These are phyloP conservation scores for Axea sp. DNA, from an alignment of 2,888 invertebrate species.

Conservation along the genomic window DNA sequence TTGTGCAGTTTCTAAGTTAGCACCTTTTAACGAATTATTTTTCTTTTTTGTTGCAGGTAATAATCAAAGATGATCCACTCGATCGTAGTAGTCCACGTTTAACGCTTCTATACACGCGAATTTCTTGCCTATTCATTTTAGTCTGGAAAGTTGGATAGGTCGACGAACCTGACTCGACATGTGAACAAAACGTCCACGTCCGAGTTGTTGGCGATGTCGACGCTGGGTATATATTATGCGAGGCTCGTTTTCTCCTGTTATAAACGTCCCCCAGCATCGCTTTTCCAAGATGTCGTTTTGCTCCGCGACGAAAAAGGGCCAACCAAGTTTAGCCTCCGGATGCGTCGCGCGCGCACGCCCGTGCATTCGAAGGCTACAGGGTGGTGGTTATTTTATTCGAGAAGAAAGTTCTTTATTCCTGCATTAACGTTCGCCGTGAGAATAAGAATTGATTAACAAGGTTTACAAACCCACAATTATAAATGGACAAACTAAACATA, in stretches of 20 bases:
- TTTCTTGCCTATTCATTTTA: constrained; percentile 57
- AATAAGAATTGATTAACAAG: no score
- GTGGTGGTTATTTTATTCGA: constrained; percentile 20
- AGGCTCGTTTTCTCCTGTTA: constrained; percentile 60
- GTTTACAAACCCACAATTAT: no score
- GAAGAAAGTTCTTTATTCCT: constrained; percentile 2
- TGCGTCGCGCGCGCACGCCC: constrained; percentile 18
- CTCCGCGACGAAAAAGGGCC: constrained; percentile 55
- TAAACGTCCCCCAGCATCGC: constrained; percentile 58
- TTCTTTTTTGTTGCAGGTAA: neutral
- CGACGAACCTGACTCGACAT: constrained; percentile 58
- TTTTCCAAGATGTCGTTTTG: constrained; percentile 60
- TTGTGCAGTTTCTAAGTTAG: no score
- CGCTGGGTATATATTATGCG: constrained; percentile 60
- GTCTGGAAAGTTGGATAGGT: constrained; percentile 61
- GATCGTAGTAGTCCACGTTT: constrained; percentile 5
- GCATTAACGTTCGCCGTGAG: neutral
- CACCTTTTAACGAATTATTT: neutral
- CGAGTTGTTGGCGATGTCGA: constrained; percentile 59
- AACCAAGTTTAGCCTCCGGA: constrained; percentile 59
- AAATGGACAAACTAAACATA: no score
- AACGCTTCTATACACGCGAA: constrained; percentile 45
- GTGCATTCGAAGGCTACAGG: constrained; percentile 18
- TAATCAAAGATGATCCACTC: neutral
- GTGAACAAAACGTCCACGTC: constrained; percentile 62